Conservation (phyloP, 2,888 invertebrate genomes). For the Oxytorus armatus region DNA sequence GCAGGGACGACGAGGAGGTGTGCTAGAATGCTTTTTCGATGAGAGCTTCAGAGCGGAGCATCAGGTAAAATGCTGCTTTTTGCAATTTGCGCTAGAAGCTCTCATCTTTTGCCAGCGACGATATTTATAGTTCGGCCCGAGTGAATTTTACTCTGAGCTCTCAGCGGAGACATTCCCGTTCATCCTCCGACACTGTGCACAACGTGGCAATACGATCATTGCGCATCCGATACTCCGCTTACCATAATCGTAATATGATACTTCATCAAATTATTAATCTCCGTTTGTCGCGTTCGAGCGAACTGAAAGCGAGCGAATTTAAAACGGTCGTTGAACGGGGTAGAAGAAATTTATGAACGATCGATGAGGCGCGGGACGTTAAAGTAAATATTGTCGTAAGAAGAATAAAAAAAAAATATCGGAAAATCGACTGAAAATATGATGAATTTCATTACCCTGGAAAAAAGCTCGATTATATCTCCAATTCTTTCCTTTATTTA, state of each 20-base stretch:
- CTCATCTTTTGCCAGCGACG: slow-evolving; percentile 39
- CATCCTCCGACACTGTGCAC: neutral
- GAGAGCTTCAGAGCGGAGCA: slow-evolving; percentile 44
- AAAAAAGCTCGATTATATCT: slow-evolving; percentile 11
- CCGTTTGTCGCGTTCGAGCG: slow-evolving; percentile 36
- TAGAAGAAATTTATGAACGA: slow-evolving; percentile 3
- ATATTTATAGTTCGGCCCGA: slow-evolving; percentile 52
- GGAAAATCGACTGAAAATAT: neutral
- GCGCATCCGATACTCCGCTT: slow-evolving; percentile 1
- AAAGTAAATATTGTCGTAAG: neutral
- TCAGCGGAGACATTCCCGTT: neutral
- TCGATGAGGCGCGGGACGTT: neutral
- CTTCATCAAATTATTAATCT: slow-evolving; percentile 67
- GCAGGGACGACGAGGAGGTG: slow-evolving; percentile 13
- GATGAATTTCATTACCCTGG: neutral
- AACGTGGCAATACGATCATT: neutral
- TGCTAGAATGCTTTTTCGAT: slow-evolving; percentile 35
- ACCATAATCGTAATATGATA: neutral
- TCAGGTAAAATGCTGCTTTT: slow-evolving; percentile 60
- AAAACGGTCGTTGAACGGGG: slow-evolving; percentile 9
- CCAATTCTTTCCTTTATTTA: neutral
- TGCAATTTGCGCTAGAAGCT: slow-evolving; percentile 53
- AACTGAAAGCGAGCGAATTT: slow-evolving; percentile 22
- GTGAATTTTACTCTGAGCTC: slow-evolving; percentile 49
- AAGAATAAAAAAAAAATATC: neutral